Evolutionary conservation across 2,797 vertebrate species (phyloP).

Genomic region (Myotis vivesi): DNA sequence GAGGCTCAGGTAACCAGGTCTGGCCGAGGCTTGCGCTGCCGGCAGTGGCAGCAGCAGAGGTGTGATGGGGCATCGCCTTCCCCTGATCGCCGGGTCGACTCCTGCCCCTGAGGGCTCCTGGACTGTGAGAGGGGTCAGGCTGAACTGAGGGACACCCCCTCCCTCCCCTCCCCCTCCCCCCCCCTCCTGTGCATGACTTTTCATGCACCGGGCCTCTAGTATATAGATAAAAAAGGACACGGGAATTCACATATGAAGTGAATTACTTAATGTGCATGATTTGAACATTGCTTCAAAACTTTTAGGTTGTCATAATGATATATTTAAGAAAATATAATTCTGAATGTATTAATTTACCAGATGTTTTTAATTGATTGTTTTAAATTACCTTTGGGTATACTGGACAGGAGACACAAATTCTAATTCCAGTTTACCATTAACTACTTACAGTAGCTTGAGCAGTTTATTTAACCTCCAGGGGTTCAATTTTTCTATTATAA

Average conservation of each 20-base stretch:
- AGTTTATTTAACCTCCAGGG: background rate
- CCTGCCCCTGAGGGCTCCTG: too few relatives aligned
- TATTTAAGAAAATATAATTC: background rate
- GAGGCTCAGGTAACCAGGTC: too few relatives aligned
- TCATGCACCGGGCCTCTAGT: too few relatives aligned
- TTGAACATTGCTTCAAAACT: background rate
- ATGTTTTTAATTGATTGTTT: background rate
- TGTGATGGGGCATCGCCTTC: too few relatives aligned
- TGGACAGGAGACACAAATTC: background rate
- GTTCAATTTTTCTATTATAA: slow-evolving; percentile 8
- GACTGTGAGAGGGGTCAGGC: too few relatives aligned
- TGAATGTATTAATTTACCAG: background rate
- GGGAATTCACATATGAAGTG: background rate
- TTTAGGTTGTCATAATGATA: background rate
- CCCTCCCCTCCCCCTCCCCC: too few relatives aligned
- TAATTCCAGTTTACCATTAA: background rate
- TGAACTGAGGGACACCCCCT: too few relatives aligned
- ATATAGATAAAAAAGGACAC: background rate
- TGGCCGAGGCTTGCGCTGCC: too few relatives aligned
- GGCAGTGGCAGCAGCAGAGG: too few relatives aligned
- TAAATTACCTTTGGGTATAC: background rate
- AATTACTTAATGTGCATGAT: background rate
- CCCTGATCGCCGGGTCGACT: too few relatives aligned
- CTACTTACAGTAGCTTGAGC: background rate
- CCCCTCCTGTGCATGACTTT: too few relatives aligned